A percentile compares a stretch with the other conserved stretches of the same genome.
These are phyloP conservation scores for Holothuria glaberrima DNA, from an alignment of 35 echinoderm and acorn worm species.

Conservation along the genomic window DNA sequence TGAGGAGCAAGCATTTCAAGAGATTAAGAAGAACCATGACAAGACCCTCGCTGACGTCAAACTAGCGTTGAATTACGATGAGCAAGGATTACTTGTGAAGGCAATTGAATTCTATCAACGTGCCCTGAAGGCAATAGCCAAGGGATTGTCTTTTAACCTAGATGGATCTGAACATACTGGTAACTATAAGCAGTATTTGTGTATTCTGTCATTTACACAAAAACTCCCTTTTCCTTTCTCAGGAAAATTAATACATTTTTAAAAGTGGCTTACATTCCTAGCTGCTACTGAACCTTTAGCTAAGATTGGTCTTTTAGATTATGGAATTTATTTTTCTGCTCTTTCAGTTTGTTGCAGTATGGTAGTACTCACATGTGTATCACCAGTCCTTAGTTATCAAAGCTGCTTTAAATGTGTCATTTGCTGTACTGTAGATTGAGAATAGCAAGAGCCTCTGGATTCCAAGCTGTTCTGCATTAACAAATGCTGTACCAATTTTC, in stretches of 20 bases:
- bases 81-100: conserved; percentile 65
- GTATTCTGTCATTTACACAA: background rate
- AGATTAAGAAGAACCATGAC: conserved; percentile 75
- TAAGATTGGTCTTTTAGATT: no score
- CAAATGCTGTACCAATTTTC: no score
- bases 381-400: no score
- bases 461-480: no score
- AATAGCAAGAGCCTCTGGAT: no score
- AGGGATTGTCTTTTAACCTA: conserved; percentile 72
- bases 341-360: no score
- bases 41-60: conserved; percentile 74
- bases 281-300: background rate
- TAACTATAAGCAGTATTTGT: background rate
- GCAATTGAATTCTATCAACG: conserved; percentile 80
- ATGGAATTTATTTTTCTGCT: no score
- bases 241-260: background rate
- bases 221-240: background rate
- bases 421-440: no score
- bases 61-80: conserved; percentile 76
- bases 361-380: no score
- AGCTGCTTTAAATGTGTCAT: no score
- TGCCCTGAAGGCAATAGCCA: conserved; percentile 69
- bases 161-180: conserved; percentile 46
- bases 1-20: conserved; percentile 33
- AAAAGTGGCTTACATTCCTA: background rate